Evolutionary conservation across 2,113 vertebrate genomes (phyloP).

Genomic region (Pipa parva): DNA sequence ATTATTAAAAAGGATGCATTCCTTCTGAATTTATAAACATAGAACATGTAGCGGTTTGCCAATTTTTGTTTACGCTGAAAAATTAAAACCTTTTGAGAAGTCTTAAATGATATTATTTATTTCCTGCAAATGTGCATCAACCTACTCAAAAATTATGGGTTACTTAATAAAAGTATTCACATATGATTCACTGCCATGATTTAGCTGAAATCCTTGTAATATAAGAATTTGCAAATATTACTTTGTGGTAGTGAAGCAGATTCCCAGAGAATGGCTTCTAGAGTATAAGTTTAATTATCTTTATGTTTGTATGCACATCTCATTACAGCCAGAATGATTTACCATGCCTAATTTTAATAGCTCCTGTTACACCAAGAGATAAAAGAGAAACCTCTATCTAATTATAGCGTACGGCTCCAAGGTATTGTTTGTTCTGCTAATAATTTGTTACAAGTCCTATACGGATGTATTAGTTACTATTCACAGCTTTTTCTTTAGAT

Average conservation of each 20-base stretch:
- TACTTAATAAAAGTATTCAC: too few relatives aligned
- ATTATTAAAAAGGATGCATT: too few relatives aligned
- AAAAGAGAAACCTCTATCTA: slow-evolving; percentile 24
- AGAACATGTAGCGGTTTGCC: too few relatives aligned
- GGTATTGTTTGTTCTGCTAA: slow-evolving; percentile 42
- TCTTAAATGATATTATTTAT: too few relatives aligned
- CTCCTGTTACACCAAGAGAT: slow-evolving; percentile 40
- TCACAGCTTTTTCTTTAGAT: slow-evolving; percentile 23
- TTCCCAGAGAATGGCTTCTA: neutral
- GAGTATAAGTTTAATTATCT: slow-evolving; percentile 31
- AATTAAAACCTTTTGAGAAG: too few relatives aligned
- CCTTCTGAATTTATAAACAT: too few relatives aligned
- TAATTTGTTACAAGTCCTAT: slow-evolving; percentile 34
- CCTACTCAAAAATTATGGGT: too few relatives aligned
- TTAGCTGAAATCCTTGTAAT: neutral
- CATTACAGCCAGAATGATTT: slow-evolving; percentile 33
- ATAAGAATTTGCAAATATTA: neutral
- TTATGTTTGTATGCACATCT: slow-evolving; percentile 27
- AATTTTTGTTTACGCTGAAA: too few relatives aligned
- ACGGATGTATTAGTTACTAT: slow-evolving; percentile 32
- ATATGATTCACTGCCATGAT: too few relatives aligned
- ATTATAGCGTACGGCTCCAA: slow-evolving; percentile 38
- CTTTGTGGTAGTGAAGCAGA: neutral
- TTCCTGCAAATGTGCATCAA: too few relatives aligned
- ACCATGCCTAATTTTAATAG: slow-evolving; percentile 39